Conservation (phyloP, 2,888 invertebrate genomes). For the Amblyjoppa proteus region DNA sequence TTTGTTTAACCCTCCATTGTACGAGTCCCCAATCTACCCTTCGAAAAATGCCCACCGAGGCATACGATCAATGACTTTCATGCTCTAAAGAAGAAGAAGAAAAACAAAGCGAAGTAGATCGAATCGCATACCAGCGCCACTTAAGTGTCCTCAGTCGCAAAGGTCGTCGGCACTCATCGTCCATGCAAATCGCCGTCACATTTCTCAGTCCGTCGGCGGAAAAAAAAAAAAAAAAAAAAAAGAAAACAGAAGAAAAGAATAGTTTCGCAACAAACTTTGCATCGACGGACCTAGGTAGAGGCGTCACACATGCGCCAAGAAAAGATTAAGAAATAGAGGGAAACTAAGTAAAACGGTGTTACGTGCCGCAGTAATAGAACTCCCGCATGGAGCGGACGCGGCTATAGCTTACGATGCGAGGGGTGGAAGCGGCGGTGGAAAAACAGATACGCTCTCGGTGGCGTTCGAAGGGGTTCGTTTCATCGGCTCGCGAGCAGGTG, state of each 20-base stretch:
- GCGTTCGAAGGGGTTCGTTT: slow-evolving; percentile 3
- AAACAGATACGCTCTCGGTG: slow-evolving; percentile 5
- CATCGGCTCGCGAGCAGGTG: slow-evolving; percentile 54
- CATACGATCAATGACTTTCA: no score
- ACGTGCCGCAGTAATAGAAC: neutral
- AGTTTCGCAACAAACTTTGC: slow-evolving; percentile 14
- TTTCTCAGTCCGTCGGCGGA: neutral
- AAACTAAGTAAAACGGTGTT: neutral
- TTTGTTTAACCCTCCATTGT: no score
- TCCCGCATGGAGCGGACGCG: neutral
- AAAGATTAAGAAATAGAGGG: neutral
- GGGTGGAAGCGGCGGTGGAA: neutral
- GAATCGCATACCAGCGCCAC: neutral
- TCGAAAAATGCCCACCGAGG: no score
- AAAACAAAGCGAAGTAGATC: neutral
- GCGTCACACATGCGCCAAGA: neutral
- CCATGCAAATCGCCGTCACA: neutral
- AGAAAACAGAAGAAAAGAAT: neutral
- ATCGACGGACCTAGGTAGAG: neutral
- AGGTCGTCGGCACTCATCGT: neutral
- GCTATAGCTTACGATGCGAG: neutral
- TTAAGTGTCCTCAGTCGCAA: neutral
- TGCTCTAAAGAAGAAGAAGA: neutral
- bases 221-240: no score
- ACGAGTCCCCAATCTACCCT: no score